Percentiles rank a stretch among this genome's conserved stretches.
These are phyloP conservation scores for Perizoma affinitatum DNA, from an alignment of 2,888 invertebrate genomes.

Conservation along the genomic window DNA sequence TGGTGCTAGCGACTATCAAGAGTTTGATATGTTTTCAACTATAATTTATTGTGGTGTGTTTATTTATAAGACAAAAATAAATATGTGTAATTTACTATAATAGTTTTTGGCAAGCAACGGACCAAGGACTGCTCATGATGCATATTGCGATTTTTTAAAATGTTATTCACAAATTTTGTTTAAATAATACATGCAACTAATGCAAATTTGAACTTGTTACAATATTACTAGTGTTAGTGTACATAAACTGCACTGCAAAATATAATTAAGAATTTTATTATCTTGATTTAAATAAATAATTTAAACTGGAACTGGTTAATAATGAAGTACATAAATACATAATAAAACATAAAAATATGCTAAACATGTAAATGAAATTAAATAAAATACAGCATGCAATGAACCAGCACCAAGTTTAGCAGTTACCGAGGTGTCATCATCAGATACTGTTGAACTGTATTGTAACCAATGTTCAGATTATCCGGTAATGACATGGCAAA, in stretches of 20 bases:
- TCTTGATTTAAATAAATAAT: too few relatives aligned
- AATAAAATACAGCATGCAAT: conserved; percentile 17
- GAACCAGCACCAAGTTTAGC: conserved; percentile 27
- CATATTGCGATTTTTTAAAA: conserved; percentile 71
- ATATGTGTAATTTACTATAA: conserved; percentile 1
- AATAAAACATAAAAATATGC: conserved; percentile 6
- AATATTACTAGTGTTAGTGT: not conserved
- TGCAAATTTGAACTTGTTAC: not conserved
- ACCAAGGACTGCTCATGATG: conserved; percentile 70
- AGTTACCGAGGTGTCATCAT: conserved; percentile 22
- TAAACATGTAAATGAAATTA: conserved; percentile 3
- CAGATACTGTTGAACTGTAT: conserved; percentile 11
- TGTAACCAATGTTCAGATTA: conserved; percentile 29
- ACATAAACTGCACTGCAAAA: too few relatives aligned
- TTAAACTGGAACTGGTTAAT: not conserved
- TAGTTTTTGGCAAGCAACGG: conserved; percentile 68
- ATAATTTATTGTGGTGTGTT: conserved; percentile 4
- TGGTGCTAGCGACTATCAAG: too few relatives aligned
- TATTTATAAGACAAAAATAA: not conserved
- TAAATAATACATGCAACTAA: not conserved
- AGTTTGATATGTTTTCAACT: not conserved
- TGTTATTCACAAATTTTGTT: conserved; percentile 23
- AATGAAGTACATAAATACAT: conserved; percentile 2
- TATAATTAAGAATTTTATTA: too few relatives aligned
- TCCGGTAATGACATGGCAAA: conserved; percentile 55